These are phyloP conservation scores for Calyptommatus sinebrachiatus DNA, from an alignment of 2,113 vertebrate genomes.

Conservation along the genomic window DNA sequence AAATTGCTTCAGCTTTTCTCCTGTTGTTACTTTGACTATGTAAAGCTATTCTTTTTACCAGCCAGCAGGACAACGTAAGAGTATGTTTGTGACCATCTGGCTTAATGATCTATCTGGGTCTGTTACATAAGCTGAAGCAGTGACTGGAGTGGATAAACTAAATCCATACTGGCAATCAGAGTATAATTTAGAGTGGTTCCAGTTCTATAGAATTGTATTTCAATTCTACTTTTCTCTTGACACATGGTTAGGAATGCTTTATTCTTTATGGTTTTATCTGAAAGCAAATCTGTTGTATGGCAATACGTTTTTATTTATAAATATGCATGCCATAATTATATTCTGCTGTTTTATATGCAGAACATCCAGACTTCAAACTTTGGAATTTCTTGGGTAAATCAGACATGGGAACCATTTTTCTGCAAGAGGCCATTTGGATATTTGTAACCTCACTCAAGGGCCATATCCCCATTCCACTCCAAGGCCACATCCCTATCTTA, in stretches of 20 bases:
- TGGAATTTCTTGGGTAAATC: too few relatives aligned
- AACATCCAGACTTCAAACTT: neutral
- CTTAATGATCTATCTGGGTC: neutral
- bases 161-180: slow-evolving; percentile 13
- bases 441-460: too few relatives aligned
- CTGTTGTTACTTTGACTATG: neutral
- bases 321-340: neutral
- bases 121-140: slow-evolving; percentile 31
- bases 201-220: neutral
- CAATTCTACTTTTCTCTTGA: neutral
- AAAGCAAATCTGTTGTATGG: neutral
- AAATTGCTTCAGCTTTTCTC: slow-evolving; percentile 1
- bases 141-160: neutral
- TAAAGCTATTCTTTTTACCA: neutral
- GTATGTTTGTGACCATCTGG: slow-evolving; percentile 1
- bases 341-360: neutral
- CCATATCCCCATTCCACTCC: too few relatives aligned
- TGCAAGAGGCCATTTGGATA: too few relatives aligned
- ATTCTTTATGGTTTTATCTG: neutral
- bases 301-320: neutral
- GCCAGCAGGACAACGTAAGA: neutral
- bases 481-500: too few relatives aligned
- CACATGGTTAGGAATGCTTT: neutral
- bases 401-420: too few relatives aligned
- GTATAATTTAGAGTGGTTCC: neutral